Conservation (phyloP, 1,140 invertebrate species). For the Chymomyza costata region DNA sequence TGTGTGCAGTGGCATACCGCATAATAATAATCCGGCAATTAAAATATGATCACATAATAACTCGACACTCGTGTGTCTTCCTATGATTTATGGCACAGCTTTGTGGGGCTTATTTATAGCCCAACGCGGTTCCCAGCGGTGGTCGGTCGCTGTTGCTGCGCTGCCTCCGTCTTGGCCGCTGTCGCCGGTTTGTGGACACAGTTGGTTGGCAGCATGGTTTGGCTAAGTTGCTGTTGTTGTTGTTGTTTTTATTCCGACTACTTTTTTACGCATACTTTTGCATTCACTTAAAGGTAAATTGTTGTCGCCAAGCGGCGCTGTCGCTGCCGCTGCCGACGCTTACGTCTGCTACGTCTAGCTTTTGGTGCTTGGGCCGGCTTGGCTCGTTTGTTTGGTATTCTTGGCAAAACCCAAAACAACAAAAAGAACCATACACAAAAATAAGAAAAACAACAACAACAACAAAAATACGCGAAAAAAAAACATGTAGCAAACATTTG, state of each 20-base stretch:
- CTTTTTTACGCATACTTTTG: conserved; percentile 61
- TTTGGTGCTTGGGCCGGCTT: conserved; percentile 46
- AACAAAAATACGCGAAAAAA: conserved; percentile 22
- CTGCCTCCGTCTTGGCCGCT: conserved; percentile 6
- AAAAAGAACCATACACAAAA: conserved; percentile 21
- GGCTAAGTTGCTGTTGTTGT: conserved; percentile 39
- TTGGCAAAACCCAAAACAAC: conserved; percentile 59
- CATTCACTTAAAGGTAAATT: conserved; percentile 70
- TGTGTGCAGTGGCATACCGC: conserved; percentile 17
- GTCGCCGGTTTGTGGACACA: conserved; percentile 9
- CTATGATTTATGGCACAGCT: conserved; percentile 66
- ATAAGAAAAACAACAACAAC: conserved; percentile 19
- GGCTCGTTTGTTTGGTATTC: conserved; percentile 56
- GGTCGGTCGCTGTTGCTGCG: conserved; percentile 24
- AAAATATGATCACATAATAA: conserved; percentile 74
- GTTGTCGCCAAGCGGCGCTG: conserved; percentile 57
- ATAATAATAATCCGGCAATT: conserved; percentile 73
- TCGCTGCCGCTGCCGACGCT: conserved; percentile 9
- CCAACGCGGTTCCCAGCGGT: conserved; percentile 9
- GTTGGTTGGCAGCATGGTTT: conserved; percentile 49
- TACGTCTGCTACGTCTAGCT: conserved; percentile 13
- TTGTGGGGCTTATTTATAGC: conserved; percentile 61
- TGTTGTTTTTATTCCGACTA: conserved; percentile 28
- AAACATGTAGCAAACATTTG: conserved; percentile 49
- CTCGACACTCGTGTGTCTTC: conserved; percentile 70